Percentiles rank a stretch among this genome's conserved stretches.
These are phyloP conservation scores for Bruchidius siliquastri DNA, from an alignment of 2,888 invertebrate genomes.

Conservation along the genomic window DNA sequence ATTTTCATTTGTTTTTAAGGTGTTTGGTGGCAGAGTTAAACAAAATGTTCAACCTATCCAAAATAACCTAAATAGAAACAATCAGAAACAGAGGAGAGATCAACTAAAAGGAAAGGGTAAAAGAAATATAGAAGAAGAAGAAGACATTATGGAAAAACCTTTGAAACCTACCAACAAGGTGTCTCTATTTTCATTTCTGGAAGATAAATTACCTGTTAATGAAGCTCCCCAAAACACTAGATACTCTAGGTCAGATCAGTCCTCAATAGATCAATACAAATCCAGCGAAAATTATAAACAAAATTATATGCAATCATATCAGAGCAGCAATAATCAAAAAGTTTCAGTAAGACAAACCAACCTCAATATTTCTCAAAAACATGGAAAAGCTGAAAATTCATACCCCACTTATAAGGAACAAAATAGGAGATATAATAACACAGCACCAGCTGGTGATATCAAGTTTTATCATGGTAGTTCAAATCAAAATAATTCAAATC, in stretches of 20 bases:
- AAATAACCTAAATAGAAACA: constrained; percentile 11
- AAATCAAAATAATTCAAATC: not conserved
- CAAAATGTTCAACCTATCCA: constrained; percentile 30
- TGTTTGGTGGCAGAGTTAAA: constrained; percentile 54
- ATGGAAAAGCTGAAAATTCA: not conserved
- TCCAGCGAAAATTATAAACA: not conserved
- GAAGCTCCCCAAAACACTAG: constrained; percentile 16
- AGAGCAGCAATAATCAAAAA: not conserved
- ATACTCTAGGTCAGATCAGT: not conserved
- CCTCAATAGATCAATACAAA: not conserved
- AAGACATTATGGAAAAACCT: constrained; percentile 55
- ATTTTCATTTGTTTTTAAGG: constrained; percentile 11
- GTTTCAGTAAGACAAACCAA: not conserved
- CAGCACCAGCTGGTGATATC: not conserved
- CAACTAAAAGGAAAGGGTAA: constrained; percentile 8
- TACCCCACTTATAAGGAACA: not conserved
- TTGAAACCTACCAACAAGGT: constrained; percentile 76
- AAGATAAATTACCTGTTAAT: constrained; percentile 67
- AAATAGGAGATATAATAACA: not conserved
- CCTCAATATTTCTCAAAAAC: not conserved
- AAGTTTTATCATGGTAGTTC: constrained; percentile 2
- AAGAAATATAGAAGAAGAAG: constrained; percentile 26
- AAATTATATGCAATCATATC: not conserved
- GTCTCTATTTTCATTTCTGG: constrained; percentile 76
- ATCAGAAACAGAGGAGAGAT: constrained; percentile 12